A percentile compares a stretch with the other conserved stretches of the same genome.
These are phyloP conservation scores for Buteo buteo DNA, from an alignment of 2,113 vertebrate genomes.

Conservation along the genomic window DNA sequence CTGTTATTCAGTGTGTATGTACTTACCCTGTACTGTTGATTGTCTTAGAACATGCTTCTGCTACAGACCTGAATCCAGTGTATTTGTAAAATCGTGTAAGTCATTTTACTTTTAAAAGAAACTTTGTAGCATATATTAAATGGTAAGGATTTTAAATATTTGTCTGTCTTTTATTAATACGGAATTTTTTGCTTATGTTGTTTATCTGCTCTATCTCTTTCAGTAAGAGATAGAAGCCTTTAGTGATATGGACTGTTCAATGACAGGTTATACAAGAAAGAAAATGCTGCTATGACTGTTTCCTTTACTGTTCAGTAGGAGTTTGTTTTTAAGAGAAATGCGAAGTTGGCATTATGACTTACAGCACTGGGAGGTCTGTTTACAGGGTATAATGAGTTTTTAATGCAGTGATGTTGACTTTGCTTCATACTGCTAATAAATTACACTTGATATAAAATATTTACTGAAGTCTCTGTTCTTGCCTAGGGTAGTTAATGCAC, in stretches of 20 bases:
- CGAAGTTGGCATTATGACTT: constrained; percentile 12
- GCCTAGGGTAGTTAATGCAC: neutral
- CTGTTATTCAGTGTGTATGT: constrained; percentile 73
- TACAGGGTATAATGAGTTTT: constrained; percentile 66
- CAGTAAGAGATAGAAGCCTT: constrained; percentile 19
- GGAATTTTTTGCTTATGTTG: constrained; percentile 74
- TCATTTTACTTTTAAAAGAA: constrained; percentile 70
- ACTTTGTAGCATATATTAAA: constrained; percentile 79
- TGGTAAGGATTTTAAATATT: constrained; percentile 68
- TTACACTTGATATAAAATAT: constrained; percentile 68
- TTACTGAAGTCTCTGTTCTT: constrained; percentile 26
- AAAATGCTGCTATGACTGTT: constrained; percentile 29
- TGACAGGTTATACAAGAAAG: constrained; percentile 18
- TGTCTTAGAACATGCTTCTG: constrained; percentile 65
- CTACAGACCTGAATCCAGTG: constrained; percentile 61
- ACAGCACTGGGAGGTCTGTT: constrained; percentile 57
- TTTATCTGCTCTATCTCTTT: constrained; percentile 62
- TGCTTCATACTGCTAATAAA: constrained; percentile 84
- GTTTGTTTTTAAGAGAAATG: constrained; percentile 43
- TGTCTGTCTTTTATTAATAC: constrained; percentile 73
- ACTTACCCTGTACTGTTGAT: constrained; percentile 70
- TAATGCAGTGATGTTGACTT: constrained; percentile 74
- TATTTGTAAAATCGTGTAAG: constrained; percentile 73
- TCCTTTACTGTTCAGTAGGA: constrained; percentile 29
- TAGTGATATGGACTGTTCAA: neutral